These are phyloP conservation scores for Melanerpes formicivorus DNA, from an alignment of 2,113 vertebrate genomes.

Conservation along the genomic window DNA sequence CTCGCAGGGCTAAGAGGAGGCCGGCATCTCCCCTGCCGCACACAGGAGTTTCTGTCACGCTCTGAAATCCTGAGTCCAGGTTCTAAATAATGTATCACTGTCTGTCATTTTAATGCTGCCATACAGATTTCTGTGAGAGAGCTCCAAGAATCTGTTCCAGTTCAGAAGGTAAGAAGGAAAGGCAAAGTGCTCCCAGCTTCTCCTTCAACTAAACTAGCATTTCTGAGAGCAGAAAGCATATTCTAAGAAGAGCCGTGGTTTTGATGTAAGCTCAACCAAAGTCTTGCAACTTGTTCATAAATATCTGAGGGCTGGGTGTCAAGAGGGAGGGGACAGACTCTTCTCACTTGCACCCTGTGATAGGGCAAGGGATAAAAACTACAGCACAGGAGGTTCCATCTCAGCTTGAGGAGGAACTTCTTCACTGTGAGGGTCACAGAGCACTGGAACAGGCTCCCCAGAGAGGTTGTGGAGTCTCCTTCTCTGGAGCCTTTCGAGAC, in stretches of 20 bases:
- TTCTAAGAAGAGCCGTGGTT: background rate
- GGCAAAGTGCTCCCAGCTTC: background rate
- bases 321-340: no score
- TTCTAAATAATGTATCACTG: constrained; percentile 4
- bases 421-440: no score
- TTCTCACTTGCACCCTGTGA: no score
- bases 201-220: background rate
- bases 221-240: background rate
- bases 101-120: background rate
- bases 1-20: background rate
- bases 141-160: background rate
- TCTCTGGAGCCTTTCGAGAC: no score
- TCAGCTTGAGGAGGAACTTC: no score
- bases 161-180: background rate
- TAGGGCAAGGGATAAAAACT: no score
- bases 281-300: background rate
- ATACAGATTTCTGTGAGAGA: background rate
- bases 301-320: no score
- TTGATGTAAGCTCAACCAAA: background rate
- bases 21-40: background rate
- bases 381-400: no score
- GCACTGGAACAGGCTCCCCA: no score
- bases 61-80: background rate
- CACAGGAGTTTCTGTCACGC: background rate
- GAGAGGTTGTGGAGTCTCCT: no score